These are phyloP conservation scores for Zele albiditarsus DNA, from an alignment of 2,888 invertebrate genomes.

Conservation along the genomic window DNA sequence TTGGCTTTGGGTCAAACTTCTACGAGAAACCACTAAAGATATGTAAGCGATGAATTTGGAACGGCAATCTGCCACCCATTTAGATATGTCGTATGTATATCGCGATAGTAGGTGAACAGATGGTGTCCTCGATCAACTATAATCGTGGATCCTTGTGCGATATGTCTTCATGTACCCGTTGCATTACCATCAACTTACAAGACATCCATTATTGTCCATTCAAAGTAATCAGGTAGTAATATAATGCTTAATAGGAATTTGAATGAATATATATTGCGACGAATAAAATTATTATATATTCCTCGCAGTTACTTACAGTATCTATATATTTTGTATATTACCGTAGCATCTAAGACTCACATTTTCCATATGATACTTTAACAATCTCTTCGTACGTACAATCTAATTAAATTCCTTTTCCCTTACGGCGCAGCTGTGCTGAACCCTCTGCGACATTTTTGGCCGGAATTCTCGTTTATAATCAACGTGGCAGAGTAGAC, in stretches of 20 bases:
- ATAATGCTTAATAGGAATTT: background rate
- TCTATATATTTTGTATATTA: background rate
- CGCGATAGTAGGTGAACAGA: background rate
- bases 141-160: background rate
- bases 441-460: constrained; percentile 38
- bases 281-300: background rate
- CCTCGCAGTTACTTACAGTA: background rate
- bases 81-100: constrained; percentile 16
- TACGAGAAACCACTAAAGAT: constrained; percentile 33
- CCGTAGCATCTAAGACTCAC: constrained; percentile 27
- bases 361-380: constrained; percentile 33
- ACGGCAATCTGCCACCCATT: background rate
- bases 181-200: background rate
- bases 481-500: constrained; percentile 25
- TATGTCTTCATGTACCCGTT: background rate
- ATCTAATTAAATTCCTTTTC: constrained; percentile 43
- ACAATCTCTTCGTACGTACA: constrained; percentile 20
- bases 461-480: constrained; percentile 39
- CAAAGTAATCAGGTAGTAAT: background rate
- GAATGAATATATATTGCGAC: background rate
- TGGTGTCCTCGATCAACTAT: background rate
- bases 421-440: constrained; percentile 16
- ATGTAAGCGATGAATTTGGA: constrained; percentile 20
- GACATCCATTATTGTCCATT: background rate
- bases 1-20: constrained; percentile 60